Base-by-base conservation (phyloP, 2,888 invertebrate species). In the Drosophila nigritarsus region DNA sequence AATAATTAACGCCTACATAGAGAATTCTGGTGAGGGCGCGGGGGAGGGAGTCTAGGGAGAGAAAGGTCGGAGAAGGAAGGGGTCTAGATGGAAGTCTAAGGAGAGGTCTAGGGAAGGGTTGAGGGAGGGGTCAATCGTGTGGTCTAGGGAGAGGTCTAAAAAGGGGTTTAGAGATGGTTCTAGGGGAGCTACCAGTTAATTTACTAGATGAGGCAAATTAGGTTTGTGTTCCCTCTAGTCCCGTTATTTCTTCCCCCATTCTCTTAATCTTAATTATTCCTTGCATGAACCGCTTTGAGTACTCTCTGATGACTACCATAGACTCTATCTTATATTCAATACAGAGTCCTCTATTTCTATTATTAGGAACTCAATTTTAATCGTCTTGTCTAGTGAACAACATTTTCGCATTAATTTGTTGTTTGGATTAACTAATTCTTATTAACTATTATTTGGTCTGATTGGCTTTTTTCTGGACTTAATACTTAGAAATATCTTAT, bases 1-100 rank as follows among this genome's bases (percentile, higher is more conserved):
- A 84, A 87, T 87, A 89, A 87, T 89, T 89, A 87, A 86, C 66
- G 78, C 79, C 70, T 64, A 88, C 76, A 73, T 63, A 66, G 56
- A 68, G 65, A 65, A 54, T 27, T 24, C 18, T 6, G 9, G 2
- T 11, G 11, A 24, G 13, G 2, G 6, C 11, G 11, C 5, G 32
- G 9, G 11, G 6, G 9, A 24, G 34, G 1, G 15, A 1, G 8
- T 9, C 18, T 29, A 18, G 18, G 6, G 8, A 11, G 32, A 32
- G 32, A 32, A 32, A 32, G 9, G 32, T 32, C 32, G 3, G 32
- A 3, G 32, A 11, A 9, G 9, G 32, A 1, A 32, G 32, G 9
- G 0, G 9, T 9, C 0, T 32, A 32, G 9, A 32, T 32, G 32
- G 32, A 11, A 32, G 32, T 11, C 32, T 32, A 32, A 3, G 30